Conservation (phyloP, 2,888 invertebrate species). For the Pseudolycoriella hygida region DNA sequence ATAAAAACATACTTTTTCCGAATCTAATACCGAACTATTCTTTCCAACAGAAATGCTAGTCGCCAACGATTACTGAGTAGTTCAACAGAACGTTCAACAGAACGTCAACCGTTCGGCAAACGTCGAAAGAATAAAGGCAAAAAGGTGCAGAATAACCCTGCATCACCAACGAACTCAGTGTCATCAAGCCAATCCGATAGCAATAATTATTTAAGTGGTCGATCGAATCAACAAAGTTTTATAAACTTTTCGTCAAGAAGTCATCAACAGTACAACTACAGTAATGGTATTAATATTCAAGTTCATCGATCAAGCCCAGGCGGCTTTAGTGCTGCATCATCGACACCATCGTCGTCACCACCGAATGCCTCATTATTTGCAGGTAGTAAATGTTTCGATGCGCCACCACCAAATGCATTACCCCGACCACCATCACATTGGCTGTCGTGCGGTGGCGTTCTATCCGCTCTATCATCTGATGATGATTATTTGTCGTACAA, state of each 20-base stretch:
- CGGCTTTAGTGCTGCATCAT: slow-evolving; percentile 7
- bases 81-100: too few relatives aligned
- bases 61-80: too few relatives aligned
- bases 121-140: neutral
- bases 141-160: neutral
- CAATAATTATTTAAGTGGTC: neutral
- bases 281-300: neutral
- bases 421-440: slow-evolving; percentile 69
- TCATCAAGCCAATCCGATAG: neutral
- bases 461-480: slow-evolving; percentile 1
- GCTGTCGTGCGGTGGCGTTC: slow-evolving; percentile 27
- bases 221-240: neutral
- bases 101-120: neutral
- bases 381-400: slow-evolving; percentile 67
- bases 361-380: slow-evolving; percentile 34
- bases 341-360: slow-evolving; percentile 4
- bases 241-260: neutral
- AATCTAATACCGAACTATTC: too few relatives aligned
- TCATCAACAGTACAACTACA: neutral
- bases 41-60: too few relatives aligned
- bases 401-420: slow-evolving; percentile 58
- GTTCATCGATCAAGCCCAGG: slow-evolving; percentile 6
- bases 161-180: neutral
- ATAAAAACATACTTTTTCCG: too few relatives aligned
- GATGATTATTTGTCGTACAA: slow-evolving; percentile 36